Base-by-base conservation (phyloP, 2,888 invertebrate genomes). In the Caradrina clavipalpis region DNA sequence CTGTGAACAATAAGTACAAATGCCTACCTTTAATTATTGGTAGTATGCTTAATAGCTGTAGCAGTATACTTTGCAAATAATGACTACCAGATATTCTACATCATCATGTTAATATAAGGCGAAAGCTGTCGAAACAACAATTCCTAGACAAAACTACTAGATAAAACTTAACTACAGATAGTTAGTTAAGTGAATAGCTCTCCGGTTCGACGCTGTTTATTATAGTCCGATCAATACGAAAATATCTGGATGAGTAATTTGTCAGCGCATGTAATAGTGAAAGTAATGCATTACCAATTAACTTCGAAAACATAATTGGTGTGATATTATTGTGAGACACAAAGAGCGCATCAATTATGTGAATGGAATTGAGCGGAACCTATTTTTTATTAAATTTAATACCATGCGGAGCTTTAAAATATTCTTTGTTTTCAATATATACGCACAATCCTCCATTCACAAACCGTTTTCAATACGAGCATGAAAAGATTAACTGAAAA, bases 271-370 rank as follows among this genome's bases (percentile, higher is more conserved):
- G 60, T 77, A 53, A 67, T 77, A 76, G 73, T 56, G 57, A 59
- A 47, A 50, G 45, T 51, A 64, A 70, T 78, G 61, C 61, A 69
- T 81, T 78, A 81, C 71, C 74, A 78, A 80, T 81, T 72, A 81
- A 63, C 22, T 71, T 72, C 56, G 63, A 45, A 69, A 75, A 68
- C 73, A 57, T 81, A 78, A 78, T 78, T 80, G 75, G 51, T 45
- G 61, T 64, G 59, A 60, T 68, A 77, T 80, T 78, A 69, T 69
- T 71, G 63, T 57, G 69, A 74, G 56, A 69, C 50, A 58, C 51
- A 69, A 69, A 75, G 58, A 59, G 66, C 65, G 50, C 59, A 69
- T 69, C 74, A 71, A 80, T 81, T 81, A 81, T 47, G 53, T 11
- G 64, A 67, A 78, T 71, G 66, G 21, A 59, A 67, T 50, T 31